Base-by-base conservation (phyloP, 1,140 invertebrate species). In the Chrysomallon squamiferum region DNA sequence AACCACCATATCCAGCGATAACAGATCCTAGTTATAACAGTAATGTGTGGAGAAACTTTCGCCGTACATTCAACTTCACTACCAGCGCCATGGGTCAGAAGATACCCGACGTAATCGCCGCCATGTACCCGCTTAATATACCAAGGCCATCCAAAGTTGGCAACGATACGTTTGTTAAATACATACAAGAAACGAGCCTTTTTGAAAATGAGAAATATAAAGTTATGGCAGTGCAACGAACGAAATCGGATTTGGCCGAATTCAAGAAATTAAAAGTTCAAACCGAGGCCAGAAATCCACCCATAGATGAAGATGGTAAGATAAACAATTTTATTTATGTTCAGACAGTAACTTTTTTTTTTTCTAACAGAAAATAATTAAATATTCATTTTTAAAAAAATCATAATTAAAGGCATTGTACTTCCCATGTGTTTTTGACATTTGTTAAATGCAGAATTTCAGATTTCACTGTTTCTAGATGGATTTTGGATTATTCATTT, bases 21-120 rank as follows among this genome's bases (percentile, higher is more conserved):
- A 74, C 76, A 18, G 80, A 85, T 68, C 59, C 73, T 22, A 80
- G 72, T 54, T 85, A 81, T 64, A 84, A 85, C 73, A 80, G 79
- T 49, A 85, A 84, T 68, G 74, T 84, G 1, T 85, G 84, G 84
- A 66, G 84, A 65, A 85, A 85, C 64, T 85, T 84, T 65, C 52
- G 78, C 32, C 74, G 73, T 41, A 65, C 79, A 41, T 83, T 74
- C 72, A 80, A 82, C 43, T 76, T 84, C 61, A 61, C 80, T 45
- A 72, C 68, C 25, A 75, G 72, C 29, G 71, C 77, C 18, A 75
- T 82, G 33, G 79, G 76, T 11, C 59, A 77, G 30, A 82, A 73
- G 66, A 78, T 83, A 38, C 74, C 75, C 50, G 82, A 85, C 49
- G 72, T 80, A 3, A 76, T 84, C 33, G 82, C 83, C 9, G 61